These are phyloP conservation scores for Limosa lapponica DNA, from an alignment of 2,797 vertebrate species.

Conservation along the genomic window DNA sequence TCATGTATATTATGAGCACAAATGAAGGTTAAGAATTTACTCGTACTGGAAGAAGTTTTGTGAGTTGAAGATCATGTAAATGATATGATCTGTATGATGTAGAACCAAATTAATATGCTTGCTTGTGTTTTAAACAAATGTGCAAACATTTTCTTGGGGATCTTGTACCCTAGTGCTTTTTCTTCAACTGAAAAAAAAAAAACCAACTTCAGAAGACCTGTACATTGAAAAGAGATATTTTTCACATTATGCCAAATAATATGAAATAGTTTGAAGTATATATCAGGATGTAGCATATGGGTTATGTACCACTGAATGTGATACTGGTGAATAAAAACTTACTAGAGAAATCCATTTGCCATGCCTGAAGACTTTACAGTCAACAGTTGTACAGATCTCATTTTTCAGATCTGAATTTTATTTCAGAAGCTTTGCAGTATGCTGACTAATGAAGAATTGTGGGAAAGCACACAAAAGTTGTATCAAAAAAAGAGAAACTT, in stretches of 20 bases:
- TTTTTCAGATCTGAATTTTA: slow-evolving; percentile 72
- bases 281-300: slow-evolving; percentile 31
- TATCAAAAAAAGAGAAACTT: slow-evolving; percentile 6
- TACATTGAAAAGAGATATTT: slow-evolving; percentile 8
- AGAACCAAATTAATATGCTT: neutral
- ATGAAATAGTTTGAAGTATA: slow-evolving; percentile 22
- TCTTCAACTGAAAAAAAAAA: neutral
- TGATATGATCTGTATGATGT: neutral
- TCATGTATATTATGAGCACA: neutral
- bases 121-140: neutral
- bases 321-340: slow-evolving; percentile 66
- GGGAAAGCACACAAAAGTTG: neutral
- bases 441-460: slow-evolving; percentile 54
- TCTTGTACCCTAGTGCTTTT: neutral
- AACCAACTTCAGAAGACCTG: neutral
- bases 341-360: slow-evolving; percentile 63
- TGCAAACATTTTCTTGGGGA: neutral
- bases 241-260: slow-evolving; percentile 13
- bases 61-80: neutral
- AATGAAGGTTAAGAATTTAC: neutral
- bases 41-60: neutral
- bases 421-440: slow-evolving; percentile 57
- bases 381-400: slow-evolving; percentile 67
- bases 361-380: slow-evolving; percentile 59
- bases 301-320: slow-evolving; percentile 56